Evolutionary conservation across 2,113 vertebrate genomes (phyloP), one percentile per base, ranked within the genome.

Genomic region (Periophthalmus modestus): DNA sequence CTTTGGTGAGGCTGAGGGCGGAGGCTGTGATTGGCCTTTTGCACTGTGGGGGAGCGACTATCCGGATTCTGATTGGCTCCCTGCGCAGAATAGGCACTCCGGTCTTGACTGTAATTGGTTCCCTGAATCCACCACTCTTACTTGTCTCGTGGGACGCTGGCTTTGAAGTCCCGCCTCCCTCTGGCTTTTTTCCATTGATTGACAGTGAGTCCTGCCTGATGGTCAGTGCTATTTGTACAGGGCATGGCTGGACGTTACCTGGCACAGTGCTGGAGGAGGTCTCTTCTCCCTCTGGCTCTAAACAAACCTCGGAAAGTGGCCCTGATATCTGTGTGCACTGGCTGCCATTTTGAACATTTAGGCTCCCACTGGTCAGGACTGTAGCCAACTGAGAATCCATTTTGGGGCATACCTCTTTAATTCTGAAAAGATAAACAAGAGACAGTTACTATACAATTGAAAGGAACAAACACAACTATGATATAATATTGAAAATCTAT

Each of bases 311-410:
- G 63, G 78, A 71, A 79, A 76, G 67, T 33, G 75, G 72, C 75
- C 72, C 82, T 75, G 84, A 82, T 75, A 68, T 83, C 66, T 82
- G 84, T 88, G 84, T 75, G 80, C 73, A 71, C 72, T 55, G 83
- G 87, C 82, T 82, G 88, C 86, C 87, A 89, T 90, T 89, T 90
- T 89, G 85, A 84, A 85, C 82, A 86, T 89, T 80, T 84, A 85
- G 77, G 84, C 88, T 90, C 86, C 87, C 84, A 85, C 85, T 89
- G 86, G 89, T 88, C 87, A 90, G 88, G 90, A 92, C 88, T 89
- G 86, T 82, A 82, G 86, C 89, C 89, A 89, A 82, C 83, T 90
- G 90, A 84, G 89, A 90, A 85, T 91, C 90, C 90, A 93, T 93
- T 91, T 91, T 92, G 87, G 81, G 86, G 87, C 89, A 92, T 86